A percentile compares a stretch with the other conserved stretches of the same genome.
Evolutionary conservation across 1,140 invertebrate genomes (phyloP).

Genomic region (Geopemphigus sp.): DNA sequence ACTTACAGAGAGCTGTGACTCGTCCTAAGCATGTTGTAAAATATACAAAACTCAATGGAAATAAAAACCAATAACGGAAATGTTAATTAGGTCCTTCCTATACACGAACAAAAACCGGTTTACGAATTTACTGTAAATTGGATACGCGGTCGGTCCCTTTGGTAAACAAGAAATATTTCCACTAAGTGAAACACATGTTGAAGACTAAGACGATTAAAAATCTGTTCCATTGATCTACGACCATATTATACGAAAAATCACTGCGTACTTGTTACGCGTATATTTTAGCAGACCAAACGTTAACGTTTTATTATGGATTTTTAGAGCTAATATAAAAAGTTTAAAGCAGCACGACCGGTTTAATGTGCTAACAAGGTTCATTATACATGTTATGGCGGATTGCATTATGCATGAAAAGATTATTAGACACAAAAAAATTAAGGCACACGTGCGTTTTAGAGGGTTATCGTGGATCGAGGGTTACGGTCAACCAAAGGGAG

Average conservation of each 20-base stretch:
- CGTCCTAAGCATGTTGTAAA: not conserved
- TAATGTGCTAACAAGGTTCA: slow-evolving; percentile 33
- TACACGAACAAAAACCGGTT: slow-evolving; percentile 7
- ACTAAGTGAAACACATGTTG: not conserved
- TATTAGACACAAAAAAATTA: slow-evolving; percentile 16
- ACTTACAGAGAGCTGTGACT: not conserved
- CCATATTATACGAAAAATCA: not conserved
- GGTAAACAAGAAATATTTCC: slow-evolving; percentile 13
- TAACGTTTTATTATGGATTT: slow-evolving; percentile 33
- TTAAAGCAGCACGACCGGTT: slow-evolving; percentile 37
- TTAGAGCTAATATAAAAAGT: slow-evolving; percentile 3
- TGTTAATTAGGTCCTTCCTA: slow-evolving; percentile 8
- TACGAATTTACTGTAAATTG: slow-evolving; percentile 18
- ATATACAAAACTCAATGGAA: not conserved
- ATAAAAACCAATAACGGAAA: slow-evolving; percentile 21
- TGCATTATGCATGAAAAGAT: slow-evolving; percentile 38
- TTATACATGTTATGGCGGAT: slow-evolving; percentile 37
- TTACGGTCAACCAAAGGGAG: slow-evolving; percentile 38
- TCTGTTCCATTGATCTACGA: not conserved
- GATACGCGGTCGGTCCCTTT: slow-evolving; percentile 4
- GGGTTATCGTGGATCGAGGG: slow-evolving; percentile 33
- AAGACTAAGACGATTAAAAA: not conserved
- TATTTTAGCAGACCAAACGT: not conserved
- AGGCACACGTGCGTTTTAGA: slow-evolving; percentile 37
- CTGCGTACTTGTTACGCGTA: not conserved